Evolutionary conservation across 2,888 invertebrate species (phyloP), one percentile per base, ranked within the genome.

Genomic region (Drosophila atripex): DNA sequence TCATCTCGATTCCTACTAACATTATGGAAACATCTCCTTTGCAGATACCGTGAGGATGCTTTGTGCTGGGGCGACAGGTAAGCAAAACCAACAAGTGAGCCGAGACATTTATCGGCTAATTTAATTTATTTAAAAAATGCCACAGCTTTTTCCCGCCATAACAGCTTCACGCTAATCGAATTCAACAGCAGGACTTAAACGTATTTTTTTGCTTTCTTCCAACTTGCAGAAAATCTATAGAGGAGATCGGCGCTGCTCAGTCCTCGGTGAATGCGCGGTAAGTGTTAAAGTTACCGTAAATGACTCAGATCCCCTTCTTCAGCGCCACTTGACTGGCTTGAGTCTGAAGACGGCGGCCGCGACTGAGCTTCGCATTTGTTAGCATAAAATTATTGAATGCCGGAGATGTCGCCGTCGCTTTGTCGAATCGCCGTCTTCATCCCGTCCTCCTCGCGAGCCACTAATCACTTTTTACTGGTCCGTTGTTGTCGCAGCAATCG

Each of bases 11-110:
- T 35, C 35, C 28, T 23, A 21, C 64, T 64, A 64, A 64, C 63
- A n/a, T 30, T 9, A 39, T 91, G 73, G 79, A 80, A 89, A 89
- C 90, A 92, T 91, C 87, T 88, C 94, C 94, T 75, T 95, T 95
- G 73, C 95, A 97, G 97, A 93, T 97, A 97, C 92, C 95, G 97
- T 76, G 97, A 97, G 78, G 97, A 97, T 80, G 95, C 96, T 18
- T 93, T 97, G 51, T 97, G 97, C 92, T 97, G 97, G 97, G 95
- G 96, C 53, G 97, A 97, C 92, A 95, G 97, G 97, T 97, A 93
- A 94, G 93, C 78, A 77, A 73, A 84, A 80, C 83, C 88, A 83
- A 86, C 89, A 89, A 86, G 89, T 89, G 77, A 88, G 83, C 86
- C 89, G 85, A 86, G 89, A 89, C 86, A 89, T 89, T 89, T 89